phyloP scores from a whole-genome alignment of 2,888 invertebrate species.

The Nomada ruficornis region DNA sequence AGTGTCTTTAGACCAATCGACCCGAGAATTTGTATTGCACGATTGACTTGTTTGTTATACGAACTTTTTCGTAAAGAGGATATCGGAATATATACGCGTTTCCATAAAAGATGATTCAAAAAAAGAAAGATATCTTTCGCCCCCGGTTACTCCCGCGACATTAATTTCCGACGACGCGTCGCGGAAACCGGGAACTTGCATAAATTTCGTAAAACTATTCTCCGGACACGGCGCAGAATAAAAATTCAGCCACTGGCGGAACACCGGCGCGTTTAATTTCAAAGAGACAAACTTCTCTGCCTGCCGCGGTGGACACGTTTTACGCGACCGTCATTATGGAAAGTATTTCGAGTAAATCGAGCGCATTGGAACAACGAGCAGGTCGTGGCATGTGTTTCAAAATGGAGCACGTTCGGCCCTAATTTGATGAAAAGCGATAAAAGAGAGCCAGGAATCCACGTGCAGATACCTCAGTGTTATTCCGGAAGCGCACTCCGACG shows the following conservation, averaged over 20 bases:
- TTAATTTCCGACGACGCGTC: neutral
- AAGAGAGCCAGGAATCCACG: constrained; percentile 2
- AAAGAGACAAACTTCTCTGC: constrained; percentile 15
- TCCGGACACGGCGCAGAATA: neutral
- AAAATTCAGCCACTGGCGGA: neutral
- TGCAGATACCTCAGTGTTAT: constrained; percentile 33
- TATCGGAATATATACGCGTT: neutral
- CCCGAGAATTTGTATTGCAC: too few relatives aligned
- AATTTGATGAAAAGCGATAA: constrained; percentile 57
- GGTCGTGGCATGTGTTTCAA: constrained; percentile 23
- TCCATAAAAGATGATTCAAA: neutral
- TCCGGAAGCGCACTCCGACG: constrained; percentile 38
- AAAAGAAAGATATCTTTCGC: neutral
- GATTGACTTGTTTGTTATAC: too few relatives aligned
- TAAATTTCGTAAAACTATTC: constrained; percentile 32
- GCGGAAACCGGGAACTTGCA: neutral
- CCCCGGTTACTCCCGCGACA: too few relatives aligned
- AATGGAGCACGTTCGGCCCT: constrained; percentile 40
- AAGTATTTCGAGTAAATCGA: constrained; percentile 26
- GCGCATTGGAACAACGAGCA: neutral
- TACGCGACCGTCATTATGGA: neutral
- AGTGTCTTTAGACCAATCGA: too few relatives aligned
- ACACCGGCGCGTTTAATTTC: constrained; percentile 35
- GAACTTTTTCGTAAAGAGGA: too few relatives aligned
- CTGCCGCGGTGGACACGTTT: neutral